phyloP scores from a whole-genome alignment of 2,113 vertebrate genomes.

The Hylia prasina region DNA sequence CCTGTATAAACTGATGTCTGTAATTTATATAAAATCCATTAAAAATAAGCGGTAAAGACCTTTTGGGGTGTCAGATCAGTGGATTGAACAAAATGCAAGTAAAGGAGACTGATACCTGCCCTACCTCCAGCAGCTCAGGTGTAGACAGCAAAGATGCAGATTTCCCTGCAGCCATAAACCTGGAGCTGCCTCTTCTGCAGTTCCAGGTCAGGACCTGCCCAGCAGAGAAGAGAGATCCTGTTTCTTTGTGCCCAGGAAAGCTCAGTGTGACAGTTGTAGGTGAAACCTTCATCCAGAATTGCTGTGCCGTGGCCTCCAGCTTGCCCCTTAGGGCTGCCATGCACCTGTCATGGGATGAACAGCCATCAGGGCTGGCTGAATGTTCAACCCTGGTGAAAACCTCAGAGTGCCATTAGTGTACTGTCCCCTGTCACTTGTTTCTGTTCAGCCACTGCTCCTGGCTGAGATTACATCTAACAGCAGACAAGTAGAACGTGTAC shows the following conservation, averaged over 20 bases:
- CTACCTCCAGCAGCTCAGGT: background rate
- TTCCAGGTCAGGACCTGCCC: background rate
- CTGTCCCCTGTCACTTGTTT: background rate
- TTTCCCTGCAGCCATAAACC: background rate
- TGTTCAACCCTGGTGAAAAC: background rate
- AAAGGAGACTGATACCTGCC: background rate
- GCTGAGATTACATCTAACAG: background rate
- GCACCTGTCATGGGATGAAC: too few species aligned
- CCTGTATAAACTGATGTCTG: background rate
- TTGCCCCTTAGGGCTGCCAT: background rate
- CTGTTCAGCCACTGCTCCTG: background rate
- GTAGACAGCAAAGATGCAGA: background rate
- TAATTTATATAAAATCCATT: background rate
- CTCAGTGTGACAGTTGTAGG: background rate
- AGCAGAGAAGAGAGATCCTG: background rate
- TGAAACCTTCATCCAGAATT: background rate
- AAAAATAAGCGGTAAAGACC: background rate
- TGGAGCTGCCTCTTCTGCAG: background rate
- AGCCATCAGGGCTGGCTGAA: background rate
- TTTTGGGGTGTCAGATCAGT: background rate
- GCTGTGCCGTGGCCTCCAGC: background rate
- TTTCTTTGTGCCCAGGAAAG: background rate
- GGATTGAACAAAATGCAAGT: background rate
- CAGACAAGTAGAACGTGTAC: background rate
- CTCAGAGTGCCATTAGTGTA: background rate